Evolutionary conservation across 2,113 vertebrate species (phyloP).

Genomic region (Rattus rattus): DNA sequence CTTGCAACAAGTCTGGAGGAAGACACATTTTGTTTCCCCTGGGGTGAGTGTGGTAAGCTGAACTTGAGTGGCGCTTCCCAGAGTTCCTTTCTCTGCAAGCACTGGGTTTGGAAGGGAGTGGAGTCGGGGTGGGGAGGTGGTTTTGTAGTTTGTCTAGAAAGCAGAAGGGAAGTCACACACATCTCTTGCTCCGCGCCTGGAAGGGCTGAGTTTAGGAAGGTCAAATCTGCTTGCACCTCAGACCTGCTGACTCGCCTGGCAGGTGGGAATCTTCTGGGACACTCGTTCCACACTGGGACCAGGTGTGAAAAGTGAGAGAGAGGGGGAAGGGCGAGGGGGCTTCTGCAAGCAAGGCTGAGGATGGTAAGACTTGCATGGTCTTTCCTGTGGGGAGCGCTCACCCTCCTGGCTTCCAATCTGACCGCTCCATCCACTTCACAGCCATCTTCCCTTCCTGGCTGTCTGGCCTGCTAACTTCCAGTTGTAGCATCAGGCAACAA

Average conservation of each 20-base stretch:
- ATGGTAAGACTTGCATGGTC: background rate
- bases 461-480: background rate
- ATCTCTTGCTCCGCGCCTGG: background rate
- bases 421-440: background rate
- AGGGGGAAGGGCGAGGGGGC: no score
- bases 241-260: background rate
- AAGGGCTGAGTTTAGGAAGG: background rate
- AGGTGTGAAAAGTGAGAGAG: background rate
- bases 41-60: no score
- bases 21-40: background rate
- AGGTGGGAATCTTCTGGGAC: background rate
- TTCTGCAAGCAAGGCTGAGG: background rate
- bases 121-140: background rate
- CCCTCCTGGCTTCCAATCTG: background rate
- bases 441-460: background rate
- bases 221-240: background rate
- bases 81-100: background rate
- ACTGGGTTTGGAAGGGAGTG: background rate
- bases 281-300: background rate
- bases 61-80: background rate
- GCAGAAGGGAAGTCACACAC: background rate
- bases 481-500: background rate
- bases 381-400: background rate
- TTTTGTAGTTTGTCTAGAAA: background rate
- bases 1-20: background rate